Evolutionary conservation across 2,113 vertebrate species (phyloP).

Genomic region (Thamnophis sirtalis): DNA sequence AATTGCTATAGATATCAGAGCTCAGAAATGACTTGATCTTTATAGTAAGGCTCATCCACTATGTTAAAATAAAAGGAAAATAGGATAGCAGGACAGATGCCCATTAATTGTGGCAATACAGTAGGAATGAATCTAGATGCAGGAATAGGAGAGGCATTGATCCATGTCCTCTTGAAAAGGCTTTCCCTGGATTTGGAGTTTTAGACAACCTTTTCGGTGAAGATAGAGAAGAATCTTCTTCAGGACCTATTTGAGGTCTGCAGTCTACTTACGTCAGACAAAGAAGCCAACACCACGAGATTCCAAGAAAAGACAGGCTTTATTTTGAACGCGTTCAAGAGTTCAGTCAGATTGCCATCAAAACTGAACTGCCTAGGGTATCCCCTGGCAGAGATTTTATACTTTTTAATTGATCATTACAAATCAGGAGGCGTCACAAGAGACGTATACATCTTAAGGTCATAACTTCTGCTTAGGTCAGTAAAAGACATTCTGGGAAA

Average conservation of each 20-base stretch:
- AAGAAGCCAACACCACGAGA: no score
- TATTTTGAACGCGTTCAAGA: no score
- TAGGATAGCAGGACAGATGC: neutral
- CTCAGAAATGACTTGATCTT: neutral
- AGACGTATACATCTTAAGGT: no score
- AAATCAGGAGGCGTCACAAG: no score
- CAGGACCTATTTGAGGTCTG: neutral
- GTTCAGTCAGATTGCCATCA: no score
- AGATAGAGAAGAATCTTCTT: neutral
- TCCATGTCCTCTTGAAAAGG: neutral
- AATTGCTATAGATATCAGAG: neutral
- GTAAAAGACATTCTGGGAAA: no score
- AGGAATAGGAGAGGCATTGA: neutral
- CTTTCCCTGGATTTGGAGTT: neutral
- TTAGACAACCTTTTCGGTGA: neutral
- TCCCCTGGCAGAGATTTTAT: no score
- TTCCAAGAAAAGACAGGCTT: no score
- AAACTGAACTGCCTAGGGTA: no score
- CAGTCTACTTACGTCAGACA: no score
- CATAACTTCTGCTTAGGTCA: no score
- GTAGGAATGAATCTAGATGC: neutral
- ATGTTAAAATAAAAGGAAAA: neutral
- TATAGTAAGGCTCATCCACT: neutral
- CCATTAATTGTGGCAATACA: neutral
- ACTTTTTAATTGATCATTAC: no score